phyloP scores from a whole-genome alignment of 1,140 invertebrate species.

The Stenopsyche tienmushanensis region DNA sequence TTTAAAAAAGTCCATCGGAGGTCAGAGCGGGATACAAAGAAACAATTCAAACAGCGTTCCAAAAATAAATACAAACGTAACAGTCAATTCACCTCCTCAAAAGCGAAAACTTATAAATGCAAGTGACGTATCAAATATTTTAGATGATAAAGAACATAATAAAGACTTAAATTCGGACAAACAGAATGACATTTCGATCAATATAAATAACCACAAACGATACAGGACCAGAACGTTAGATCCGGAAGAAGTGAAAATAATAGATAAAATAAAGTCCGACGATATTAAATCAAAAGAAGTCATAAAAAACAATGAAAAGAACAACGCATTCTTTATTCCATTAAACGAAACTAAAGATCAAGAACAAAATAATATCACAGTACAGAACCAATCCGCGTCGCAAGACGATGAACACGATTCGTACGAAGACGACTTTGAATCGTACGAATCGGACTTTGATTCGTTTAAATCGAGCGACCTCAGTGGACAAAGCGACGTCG shows the following conservation, averaged over 20 bases:
- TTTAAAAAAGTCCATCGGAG: background rate
- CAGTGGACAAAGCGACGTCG: constrained; percentile 14
- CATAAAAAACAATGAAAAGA: constrained; percentile 45
- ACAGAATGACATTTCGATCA: too few relatives aligned
- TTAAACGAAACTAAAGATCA: constrained; percentile 40
- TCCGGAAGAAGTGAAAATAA: constrained; percentile 50
- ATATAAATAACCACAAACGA: constrained; percentile 37
- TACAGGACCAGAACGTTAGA: constrained; percentile 51
- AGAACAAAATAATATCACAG: constrained; percentile 34
- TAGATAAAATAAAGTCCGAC: constrained; percentile 48
- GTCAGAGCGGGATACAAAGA: background rate
- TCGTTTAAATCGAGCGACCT: constrained; percentile 44
- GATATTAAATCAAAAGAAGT: constrained; percentile 46
- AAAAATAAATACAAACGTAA: constrained; percentile 43
- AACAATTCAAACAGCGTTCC: background rate
- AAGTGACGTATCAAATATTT: constrained; percentile 10
- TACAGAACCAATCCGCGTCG: background rate
- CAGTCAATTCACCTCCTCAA: constrained; percentile 49
- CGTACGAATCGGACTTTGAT: constrained; percentile 62
- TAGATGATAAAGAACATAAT: background rate
- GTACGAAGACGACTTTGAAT: constrained; percentile 63
- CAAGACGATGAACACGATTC: constrained; percentile 41
- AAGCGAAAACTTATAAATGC: constrained; percentile 43
- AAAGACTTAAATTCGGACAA: constrained; percentile 4
- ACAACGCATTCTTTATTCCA: constrained; percentile 51